Evolutionary conservation across 2,888 invertebrate genomes (phyloP).

Genomic region (Leptarthrus brevirostris): DNA sequence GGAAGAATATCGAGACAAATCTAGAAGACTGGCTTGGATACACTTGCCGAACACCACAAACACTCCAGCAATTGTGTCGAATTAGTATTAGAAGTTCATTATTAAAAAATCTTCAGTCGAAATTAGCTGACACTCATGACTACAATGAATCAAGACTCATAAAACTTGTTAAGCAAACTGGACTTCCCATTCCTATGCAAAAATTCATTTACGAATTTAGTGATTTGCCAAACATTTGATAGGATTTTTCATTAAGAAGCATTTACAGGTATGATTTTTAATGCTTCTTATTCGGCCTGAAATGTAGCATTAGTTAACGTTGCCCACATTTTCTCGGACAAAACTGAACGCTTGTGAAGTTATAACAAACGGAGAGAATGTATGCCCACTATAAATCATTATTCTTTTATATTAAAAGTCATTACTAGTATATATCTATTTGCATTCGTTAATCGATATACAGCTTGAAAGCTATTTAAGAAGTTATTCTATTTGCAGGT

Average conservation of each 20-base stretch:
- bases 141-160: constrained; percentile 60
- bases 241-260: constrained; percentile 40
- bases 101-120: constrained; percentile 57
- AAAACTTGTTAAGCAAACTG: constrained; percentile 61
- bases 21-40: constrained; percentile 56
- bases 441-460: too few relatives aligned
- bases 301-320: too few relatives aligned
- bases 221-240: constrained; percentile 58
- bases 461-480: too few relatives aligned
- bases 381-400: too few relatives aligned
- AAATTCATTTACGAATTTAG: constrained; percentile 62
- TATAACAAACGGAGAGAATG: too few relatives aligned
- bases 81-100: constrained; percentile 61
- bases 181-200: constrained; percentile 61
- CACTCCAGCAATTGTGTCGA: constrained; percentile 62
- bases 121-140: constrained; percentile 59
- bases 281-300: too few relatives aligned
- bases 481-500: too few relatives aligned
- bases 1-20: constrained; percentile 50
- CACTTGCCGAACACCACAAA: constrained; percentile 59
- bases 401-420: too few relatives aligned
- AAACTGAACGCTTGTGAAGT: too few relatives aligned
- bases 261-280: constrained; percentile 49
- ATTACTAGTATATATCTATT: too few relatives aligned
- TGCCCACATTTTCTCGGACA: too few relatives aligned